Percentiles rank a stretch among this genome's conserved stretches.
Evolutionary conservation across 2,797 vertebrate species (phyloP).

Genomic region (Poeciliopsis infans): DNA sequence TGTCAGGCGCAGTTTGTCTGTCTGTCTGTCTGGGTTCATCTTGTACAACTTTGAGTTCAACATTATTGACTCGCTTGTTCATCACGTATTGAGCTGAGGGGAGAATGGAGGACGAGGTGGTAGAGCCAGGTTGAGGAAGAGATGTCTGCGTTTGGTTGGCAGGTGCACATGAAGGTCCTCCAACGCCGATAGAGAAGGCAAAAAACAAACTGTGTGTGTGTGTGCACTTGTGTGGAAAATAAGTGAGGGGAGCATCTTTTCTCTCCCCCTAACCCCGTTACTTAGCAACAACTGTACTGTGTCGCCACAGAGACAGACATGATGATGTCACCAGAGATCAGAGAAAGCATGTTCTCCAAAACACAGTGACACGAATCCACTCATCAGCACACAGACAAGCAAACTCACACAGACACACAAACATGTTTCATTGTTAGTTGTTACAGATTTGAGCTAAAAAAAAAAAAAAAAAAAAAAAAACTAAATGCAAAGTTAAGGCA

Average conservation of each 20-base stretch:
- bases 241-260: slow-evolving; percentile 45
- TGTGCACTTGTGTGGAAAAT: slow-evolving; percentile 26
- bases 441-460: background rate
- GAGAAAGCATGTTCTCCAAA: slow-evolving; percentile 43
- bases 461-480: too few species aligned
- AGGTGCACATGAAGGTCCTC: slow-evolving; percentile 30
- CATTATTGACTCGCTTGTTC: slow-evolving; percentile 29
- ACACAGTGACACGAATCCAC: slow-evolving; percentile 19
- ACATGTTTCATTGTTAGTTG: background rate
- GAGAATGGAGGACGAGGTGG: slow-evolving; percentile 10
- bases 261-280: slow-evolving; percentile 68
- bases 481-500: background rate
- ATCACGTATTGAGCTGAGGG: slow-evolving; percentile 16
- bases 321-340: slow-evolving; percentile 75
- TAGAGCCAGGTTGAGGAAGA: slow-evolving; percentile 12
- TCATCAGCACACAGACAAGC: background rate
- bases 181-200: slow-evolving; percentile 20
- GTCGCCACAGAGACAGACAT: slow-evolving; percentile 66
- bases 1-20: background rate
- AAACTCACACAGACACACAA: background rate
- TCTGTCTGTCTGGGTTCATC: slow-evolving; percentile 16
- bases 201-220: background rate
- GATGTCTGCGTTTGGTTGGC: slow-evolving; percentile 22
- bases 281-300: slow-evolving; percentile 72
- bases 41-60: slow-evolving; percentile 28